Conservation (phyloP, 2,113 vertebrate species). For the Pavo muticus region DNA sequence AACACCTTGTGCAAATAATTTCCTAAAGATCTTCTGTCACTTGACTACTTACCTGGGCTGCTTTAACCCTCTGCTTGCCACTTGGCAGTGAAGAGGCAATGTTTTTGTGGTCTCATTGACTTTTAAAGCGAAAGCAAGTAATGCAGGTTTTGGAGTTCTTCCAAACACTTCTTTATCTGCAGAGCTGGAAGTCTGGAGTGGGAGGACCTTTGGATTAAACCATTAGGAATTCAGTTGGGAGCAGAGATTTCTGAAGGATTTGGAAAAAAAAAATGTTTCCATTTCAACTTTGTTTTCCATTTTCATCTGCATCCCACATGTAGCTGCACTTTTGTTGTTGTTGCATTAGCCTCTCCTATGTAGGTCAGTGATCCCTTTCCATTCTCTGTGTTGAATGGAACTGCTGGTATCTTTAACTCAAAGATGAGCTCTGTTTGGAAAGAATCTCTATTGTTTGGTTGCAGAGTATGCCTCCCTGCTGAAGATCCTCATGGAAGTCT, state of each 20-base stretch:
- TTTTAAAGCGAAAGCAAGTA: neutral
- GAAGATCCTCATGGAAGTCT: neutral
- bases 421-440: too few relatives aligned
- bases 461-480: neutral
- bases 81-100: neutral
- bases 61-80: neutral
- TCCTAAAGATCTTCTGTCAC: neutral
- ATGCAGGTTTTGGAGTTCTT: neutral
- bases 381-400: too few relatives aligned
- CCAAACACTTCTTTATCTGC: fast-evolving
- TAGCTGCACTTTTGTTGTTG: neutral
- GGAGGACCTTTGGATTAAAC: neutral
- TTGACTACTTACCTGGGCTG: neutral
- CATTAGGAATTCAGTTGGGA: neutral
- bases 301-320: too few relatives aligned
- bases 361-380: neutral
- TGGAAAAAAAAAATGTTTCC: neutral
- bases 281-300: neutral
- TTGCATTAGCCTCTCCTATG: neutral
- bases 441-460: too few relatives aligned
- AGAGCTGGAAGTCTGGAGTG: neutral
- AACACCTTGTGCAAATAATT: neutral
- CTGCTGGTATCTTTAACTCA: too few relatives aligned
- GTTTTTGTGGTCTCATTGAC: neutral
- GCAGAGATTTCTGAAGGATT: neutral